Conservation (phyloP, 2,113 vertebrate genomes). For the Girardinichthys multiradiatus region DNA sequence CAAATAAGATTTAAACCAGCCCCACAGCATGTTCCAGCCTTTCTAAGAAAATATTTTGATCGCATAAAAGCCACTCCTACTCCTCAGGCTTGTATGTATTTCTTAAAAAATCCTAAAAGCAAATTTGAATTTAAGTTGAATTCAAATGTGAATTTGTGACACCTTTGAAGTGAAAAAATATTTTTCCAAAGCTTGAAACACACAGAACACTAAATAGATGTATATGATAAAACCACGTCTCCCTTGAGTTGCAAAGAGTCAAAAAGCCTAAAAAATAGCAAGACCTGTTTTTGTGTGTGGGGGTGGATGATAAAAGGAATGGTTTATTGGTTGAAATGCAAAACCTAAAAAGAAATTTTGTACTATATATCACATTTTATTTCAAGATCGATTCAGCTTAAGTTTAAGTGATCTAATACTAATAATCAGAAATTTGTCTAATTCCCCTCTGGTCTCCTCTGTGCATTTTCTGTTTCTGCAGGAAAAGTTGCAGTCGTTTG, state of each 20-base stretch:
- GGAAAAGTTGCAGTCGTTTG: slow-evolving; percentile 84
- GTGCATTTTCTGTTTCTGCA: slow-evolving; percentile 60
- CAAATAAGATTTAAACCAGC: no score
- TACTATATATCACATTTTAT: background rate
- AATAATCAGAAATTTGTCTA: background rate
- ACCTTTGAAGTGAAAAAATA: slow-evolving; percentile 9
- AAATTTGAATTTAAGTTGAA: background rate
- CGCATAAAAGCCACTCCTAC: background rate
- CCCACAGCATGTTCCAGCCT: no score
- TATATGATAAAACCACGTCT: background rate
- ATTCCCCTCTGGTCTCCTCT: slow-evolving; percentile 10
- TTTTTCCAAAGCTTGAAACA: slow-evolving; percentile 14
- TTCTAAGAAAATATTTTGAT: no score
- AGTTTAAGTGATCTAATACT: background rate
- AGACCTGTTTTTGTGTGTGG: slow-evolving; percentile 13
- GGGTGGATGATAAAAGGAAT: background rate
- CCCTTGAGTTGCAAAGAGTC: slow-evolving; percentile 23
- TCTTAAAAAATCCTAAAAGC: background rate
- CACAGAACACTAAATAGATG: slow-evolving; percentile 37
- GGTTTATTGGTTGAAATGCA: background rate
- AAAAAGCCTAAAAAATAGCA: slow-evolving; percentile 4
- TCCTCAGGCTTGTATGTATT: background rate
- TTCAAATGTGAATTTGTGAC: background rate
- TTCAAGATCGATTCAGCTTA: background rate
- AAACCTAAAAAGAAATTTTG: background rate